Base-by-base conservation (phyloP, 2,888 invertebrate species). In the Philereme vetulata region DNA sequence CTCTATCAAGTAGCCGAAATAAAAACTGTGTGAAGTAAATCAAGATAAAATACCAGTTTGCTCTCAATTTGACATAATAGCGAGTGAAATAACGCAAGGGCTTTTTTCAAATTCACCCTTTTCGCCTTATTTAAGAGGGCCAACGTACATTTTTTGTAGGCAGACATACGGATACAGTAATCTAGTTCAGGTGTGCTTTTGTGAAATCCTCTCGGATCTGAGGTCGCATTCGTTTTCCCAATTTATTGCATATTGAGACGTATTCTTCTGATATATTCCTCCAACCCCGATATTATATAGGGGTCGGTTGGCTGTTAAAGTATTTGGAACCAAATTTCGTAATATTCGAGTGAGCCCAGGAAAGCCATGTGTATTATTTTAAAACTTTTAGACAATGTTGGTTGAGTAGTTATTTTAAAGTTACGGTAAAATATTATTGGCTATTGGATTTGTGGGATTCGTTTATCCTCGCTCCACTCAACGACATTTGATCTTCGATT, bases 161-260 rank as follows among this genome's bases (percentile, higher is more conserved):
- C 80, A 53, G 53, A 66, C 69, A 83, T 78, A 65, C 71, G 83
- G 85, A 85, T 86, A 87, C 86, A 82, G 87, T 90, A 90, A 89
- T 91, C 84, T 85, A 84, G 86, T 88, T 88, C 91, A 90, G 91
- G 91, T 90, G 90, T 81, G 84, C 84, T 82, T 81, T 75, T 76
- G 85, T 83, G 83, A 88, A 80, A 86, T 88, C 85, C 86, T 79
- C 78, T 70, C 78, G 80, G 76, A 82, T 82, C 82, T 85, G 84
- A 87, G 86, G 85, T 86, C 86, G 81, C 82, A 82, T 87, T 85
- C 86, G 80, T 86, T 86, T 76, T 70, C 82, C 77, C 75, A 80
- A 86, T 91, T 91, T 90, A 90, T 90, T 90, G 89, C 88, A 88
- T 90, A 90, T 91, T 92, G 91, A 89, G 88, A 88, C 85, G 85